A percentile compares a stretch with the other conserved stretches of the same genome.
phyloP scores from a whole-genome alignment of 2,113 vertebrate genomes.

The Microtus pennsylvanicus region DNA sequence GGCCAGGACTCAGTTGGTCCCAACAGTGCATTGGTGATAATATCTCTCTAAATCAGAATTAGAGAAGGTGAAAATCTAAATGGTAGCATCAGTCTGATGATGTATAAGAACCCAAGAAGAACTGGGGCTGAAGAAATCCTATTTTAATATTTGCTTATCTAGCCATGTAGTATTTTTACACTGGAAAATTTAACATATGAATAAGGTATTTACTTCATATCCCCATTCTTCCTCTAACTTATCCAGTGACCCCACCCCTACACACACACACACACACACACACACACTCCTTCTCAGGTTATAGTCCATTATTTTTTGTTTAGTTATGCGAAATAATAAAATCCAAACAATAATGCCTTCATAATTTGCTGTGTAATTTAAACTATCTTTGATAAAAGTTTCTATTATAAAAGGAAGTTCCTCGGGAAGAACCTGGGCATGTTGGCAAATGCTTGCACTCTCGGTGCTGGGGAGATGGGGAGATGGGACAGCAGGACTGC shows the following conservation, averaged over 20 bases:
- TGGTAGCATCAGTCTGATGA: neutral
- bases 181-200: neutral
- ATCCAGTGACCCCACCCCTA: neutral
- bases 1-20: too few species aligned
- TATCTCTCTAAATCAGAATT: neutral
- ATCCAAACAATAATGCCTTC: neutral
- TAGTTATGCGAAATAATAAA: neutral
- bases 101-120: neutral
- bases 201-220: neutral
- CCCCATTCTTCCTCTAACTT: neutral
- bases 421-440: neutral
- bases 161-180: neutral
- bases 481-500: too few species aligned
- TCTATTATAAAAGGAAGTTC: neutral
- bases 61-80: neutral
- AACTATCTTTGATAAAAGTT: neutral
- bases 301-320: neutral
- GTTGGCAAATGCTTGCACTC: fast-evolving
- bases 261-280: neutral
- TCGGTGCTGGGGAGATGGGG: too few species aligned
- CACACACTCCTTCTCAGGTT: neutral
- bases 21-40: too few species aligned
- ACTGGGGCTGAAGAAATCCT: neutral
- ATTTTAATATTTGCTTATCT: neutral
- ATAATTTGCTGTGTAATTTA: neutral